Base-by-base conservation (phyloP, 2,113 vertebrate species). In the Eptesicus fuscus region DNA sequence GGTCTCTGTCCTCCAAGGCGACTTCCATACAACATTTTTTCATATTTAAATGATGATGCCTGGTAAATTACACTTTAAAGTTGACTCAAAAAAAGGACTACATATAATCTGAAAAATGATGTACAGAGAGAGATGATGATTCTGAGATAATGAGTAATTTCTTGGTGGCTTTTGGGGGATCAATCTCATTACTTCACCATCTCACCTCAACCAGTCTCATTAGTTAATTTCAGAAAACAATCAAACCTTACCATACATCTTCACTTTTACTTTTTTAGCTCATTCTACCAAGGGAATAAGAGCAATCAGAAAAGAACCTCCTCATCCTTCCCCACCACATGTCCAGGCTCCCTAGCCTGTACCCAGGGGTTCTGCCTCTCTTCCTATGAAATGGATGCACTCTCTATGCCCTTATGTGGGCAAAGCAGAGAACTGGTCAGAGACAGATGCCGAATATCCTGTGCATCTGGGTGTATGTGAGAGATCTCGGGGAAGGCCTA, bases 161-260 rank as follows among this genome's bases (percentile, higher is more conserved):
- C 65, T 56, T 67, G 71, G 30, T 79, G 65, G 11, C 32, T 87
- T 92, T 74, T 67, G 32, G 49, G 49, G 65, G 22, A 83, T 76
- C 22, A 37, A 32, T 67, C 22, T 76, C 20, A 73, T 51, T 88
- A 63, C 4, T 67, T 77, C 44, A 56, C 30, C 35, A 32, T 10
- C 11, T 95, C 4, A 20, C 14, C 37, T 87, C 70, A 11, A 63
- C 69, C 40, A 35, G 17, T 71, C 32, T 93, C 28, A 42, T 56
- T 35, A 37, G 14, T 56, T 77, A 84, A 90, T 51, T 90, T 90
- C 16, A 91, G 59, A 82, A 92, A 87, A 87, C 42, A 87, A 84
- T 49, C 35, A 95, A 74, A 78, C 14, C 23, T 82, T 82, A 84
- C 16, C 2, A 28, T 80, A 14, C 1, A n/a, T 35, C 28, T 84